Evolutionary conservation across 2,797 vertebrate species (phyloP).

Genomic region (Acanthurus leucopareius): DNA sequence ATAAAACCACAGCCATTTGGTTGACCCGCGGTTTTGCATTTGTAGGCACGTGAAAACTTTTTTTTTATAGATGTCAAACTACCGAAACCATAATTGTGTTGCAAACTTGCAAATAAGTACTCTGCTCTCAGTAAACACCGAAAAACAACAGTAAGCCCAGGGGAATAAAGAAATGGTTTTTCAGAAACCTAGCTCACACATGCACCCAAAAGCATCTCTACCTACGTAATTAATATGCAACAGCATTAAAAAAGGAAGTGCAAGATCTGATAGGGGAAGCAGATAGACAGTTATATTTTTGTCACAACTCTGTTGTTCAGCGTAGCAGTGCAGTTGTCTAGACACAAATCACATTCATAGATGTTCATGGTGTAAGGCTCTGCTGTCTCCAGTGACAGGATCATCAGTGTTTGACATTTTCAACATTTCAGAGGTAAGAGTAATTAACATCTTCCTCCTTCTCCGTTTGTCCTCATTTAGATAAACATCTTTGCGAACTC

Average conservation of each 20-base stretch:
- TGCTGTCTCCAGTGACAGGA: background rate
- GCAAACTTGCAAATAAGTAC: background rate
- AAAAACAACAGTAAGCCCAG: background rate
- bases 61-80: background rate
- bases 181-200: background rate
- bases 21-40: background rate
- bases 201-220: too few species aligned
- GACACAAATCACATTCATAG: background rate
- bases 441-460: background rate
- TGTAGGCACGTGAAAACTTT: background rate
- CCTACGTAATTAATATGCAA: background rate
- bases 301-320: background rate
- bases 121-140: background rate
- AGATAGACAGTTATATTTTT: background rate
- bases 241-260: conserved; percentile 58
- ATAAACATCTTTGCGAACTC: background rate
- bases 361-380: background rate
- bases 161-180: background rate
- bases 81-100: background rate
- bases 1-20: fast-evolving
- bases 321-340: too few species aligned
- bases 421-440: conserved; percentile 1
- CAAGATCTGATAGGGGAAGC: conserved; percentile 44
- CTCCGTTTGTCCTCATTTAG: background rate
- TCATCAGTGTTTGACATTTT: background rate